Conservation (phyloP, 2,888 invertebrate species). For the Geotrupes spiniger region DNA sequence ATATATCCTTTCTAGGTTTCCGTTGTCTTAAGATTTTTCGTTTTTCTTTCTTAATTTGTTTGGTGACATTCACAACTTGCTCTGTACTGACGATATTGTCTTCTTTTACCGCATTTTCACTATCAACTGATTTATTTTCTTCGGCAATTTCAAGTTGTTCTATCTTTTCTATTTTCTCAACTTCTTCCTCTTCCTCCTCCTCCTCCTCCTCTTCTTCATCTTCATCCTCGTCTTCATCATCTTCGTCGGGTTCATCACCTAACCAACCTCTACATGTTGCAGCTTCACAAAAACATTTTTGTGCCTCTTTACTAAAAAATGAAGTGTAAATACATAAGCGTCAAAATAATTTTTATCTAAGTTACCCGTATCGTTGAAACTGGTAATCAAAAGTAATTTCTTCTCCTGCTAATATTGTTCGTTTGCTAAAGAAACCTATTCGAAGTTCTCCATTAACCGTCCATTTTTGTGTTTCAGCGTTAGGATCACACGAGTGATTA, state of each 20-base stretch:
- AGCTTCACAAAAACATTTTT: slow-evolving; percentile 92
- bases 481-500: slow-evolving; percentile 98
- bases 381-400: slow-evolving; percentile 99
- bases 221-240: slow-evolving; percentile 59
- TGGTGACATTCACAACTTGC: slow-evolving; percentile 34
- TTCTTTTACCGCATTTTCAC: slow-evolving; percentile 32
- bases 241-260: slow-evolving; percentile 80
- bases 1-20: slow-evolving; percentile 49
- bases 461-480: slow-evolving; percentile 98
- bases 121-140: slow-evolving; percentile 51
- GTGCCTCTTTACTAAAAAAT: slow-evolving; percentile 81
- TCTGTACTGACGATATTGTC: slow-evolving; percentile 36
- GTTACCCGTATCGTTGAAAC: slow-evolving; percentile 92
- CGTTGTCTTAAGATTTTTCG: slow-evolving; percentile 44
- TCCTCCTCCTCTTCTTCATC: slow-evolving; percentile 52
- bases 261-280: slow-evolving; percentile 92
- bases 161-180: slow-evolving; percentile 22
- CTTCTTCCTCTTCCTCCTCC: slow-evolving; percentile 43
- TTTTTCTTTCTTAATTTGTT: slow-evolving; percentile 29
- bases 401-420: slow-evolving; percentile 79
- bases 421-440: slow-evolving; percentile 94
- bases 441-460: slow-evolving; percentile 89
- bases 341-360: slow-evolving; percentile 21
- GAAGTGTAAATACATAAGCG: neutral
- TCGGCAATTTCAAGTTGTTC: slow-evolving; percentile 36